Percentiles rank a stretch among this genome's conserved stretches.
Conservation (phyloP, 2,888 invertebrate genomes). For the Dugesia japonica region DNA sequence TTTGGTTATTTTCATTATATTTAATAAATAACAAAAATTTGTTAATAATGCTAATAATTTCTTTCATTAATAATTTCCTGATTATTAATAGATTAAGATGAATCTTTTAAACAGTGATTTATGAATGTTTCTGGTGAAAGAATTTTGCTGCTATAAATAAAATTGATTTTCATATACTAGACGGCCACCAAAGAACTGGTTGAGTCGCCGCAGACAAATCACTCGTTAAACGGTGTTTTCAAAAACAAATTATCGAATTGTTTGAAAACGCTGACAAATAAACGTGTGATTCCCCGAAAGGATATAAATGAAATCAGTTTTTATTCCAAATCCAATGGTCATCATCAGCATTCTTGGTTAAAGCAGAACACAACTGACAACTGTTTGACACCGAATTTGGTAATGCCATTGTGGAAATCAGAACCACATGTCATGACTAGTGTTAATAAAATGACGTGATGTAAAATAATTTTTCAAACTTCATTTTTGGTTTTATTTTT, state of each 20-base stretch:
- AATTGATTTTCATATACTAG: background rate
- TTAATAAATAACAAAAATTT: too few relatives aligned
- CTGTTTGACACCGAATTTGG: slow-evolving; percentile 5
- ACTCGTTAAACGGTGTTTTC: slow-evolving; percentile 5
- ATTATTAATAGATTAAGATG: too few relatives aligned
- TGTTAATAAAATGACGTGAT: slow-evolving; percentile 17
- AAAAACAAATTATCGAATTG: slow-evolving; percentile 10
- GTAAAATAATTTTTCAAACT: background rate
- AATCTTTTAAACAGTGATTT: background rate
- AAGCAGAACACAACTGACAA: background rate
- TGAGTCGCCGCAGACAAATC: slow-evolving; percentile 20
- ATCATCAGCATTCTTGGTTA: background rate
- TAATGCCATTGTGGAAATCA: background rate
- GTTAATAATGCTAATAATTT: too few relatives aligned
- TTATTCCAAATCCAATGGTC: slow-evolving; percentile 20
- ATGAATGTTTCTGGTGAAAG: background rate
- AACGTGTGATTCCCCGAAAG: background rate
- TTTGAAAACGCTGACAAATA: slow-evolving; percentile 13
- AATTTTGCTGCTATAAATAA: too few relatives aligned
- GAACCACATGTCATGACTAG: slow-evolving; percentile 11
- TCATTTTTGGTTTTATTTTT: background rate
- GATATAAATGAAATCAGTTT: slow-evolving; percentile 1
- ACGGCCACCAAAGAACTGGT: slow-evolving; percentile 14
- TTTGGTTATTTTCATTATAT: too few relatives aligned
- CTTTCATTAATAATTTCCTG: too few relatives aligned